A percentile compares a stretch with the other conserved stretches of the same genome.
Conservation (phyloP, 2,888 invertebrate species). For the Drosophila nr. medialis region DNA sequence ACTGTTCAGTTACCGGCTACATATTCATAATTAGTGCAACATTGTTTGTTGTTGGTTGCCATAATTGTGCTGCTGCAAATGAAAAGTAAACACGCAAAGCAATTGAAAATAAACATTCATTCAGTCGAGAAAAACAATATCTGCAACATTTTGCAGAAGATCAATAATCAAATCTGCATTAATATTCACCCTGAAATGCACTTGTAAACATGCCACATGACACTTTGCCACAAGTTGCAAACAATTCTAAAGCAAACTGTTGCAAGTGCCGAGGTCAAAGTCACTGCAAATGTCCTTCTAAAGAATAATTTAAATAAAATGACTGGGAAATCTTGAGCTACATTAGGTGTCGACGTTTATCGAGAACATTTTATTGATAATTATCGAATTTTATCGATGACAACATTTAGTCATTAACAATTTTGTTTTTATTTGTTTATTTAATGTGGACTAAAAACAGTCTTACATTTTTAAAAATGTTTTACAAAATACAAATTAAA, state of each 20-base stretch:
- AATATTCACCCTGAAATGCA: slow-evolving; percentile 35
- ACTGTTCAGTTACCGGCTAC: background rate
- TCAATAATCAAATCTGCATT: slow-evolving; percentile 4
- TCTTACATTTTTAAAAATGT: too few species aligned
- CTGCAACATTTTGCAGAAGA: slow-evolving; percentile 6
- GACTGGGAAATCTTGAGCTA: background rate
- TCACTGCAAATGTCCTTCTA: background rate
- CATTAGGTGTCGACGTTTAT: background rate
- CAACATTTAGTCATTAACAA: background rate
- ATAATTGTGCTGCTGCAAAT: slow-evolving; percentile 57
- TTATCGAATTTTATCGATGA: background rate
- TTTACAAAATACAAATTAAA: too few species aligned
- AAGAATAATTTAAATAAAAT: too few species aligned
- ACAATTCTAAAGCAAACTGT: background rate
- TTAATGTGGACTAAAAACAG: too few species aligned
- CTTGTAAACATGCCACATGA: slow-evolving; percentile 46
- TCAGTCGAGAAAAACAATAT: background rate
- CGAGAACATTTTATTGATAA: background rate
- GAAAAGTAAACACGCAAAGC: slow-evolving; percentile 63
- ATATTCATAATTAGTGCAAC: slow-evolving; percentile 23
- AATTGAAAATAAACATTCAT: slow-evolving; percentile 57
- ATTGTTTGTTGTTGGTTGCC: slow-evolving; percentile 20
- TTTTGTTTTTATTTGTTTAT: background rate
- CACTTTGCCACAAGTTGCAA: slow-evolving; percentile 26
- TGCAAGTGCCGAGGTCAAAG: slow-evolving; percentile 9